Evolutionary conservation across 2,113 vertebrate genomes (phyloP).

Genomic region (Stictonetta naevosa): DNA sequence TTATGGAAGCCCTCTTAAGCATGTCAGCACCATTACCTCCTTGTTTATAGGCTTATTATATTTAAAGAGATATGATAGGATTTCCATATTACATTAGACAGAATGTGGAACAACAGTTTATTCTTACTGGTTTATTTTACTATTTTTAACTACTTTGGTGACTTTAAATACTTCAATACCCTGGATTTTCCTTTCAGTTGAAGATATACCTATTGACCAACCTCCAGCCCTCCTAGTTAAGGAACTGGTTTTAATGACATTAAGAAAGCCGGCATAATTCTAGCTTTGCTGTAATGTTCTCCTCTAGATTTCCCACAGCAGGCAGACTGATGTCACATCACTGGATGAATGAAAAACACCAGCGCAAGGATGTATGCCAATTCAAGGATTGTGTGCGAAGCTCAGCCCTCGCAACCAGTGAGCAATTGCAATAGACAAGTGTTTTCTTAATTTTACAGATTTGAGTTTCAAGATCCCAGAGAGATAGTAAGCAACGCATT

Average conservation of each 20-base stretch:
- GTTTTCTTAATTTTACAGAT: background rate
- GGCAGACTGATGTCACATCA: background rate
- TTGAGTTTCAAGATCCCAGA: background rate
- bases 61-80: background rate
- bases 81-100: slow-evolving; percentile 24
- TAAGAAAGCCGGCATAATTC: background rate
- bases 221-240: background rate
- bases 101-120: background rate
- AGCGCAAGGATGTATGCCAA: background rate
- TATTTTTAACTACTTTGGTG: background rate
- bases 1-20: slow-evolving; percentile 29
- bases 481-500: background rate
- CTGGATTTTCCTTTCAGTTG: background rate
- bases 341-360: background rate
- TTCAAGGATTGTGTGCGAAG: background rate
- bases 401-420: background rate
- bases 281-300: background rate
- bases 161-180: background rate
- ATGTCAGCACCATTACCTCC: slow-evolving; percentile 34
- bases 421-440: background rate
- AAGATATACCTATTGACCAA: background rate
- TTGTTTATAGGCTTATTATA: slow-evolving; percentile 15
- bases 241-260: background rate
- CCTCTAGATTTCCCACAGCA: background rate
- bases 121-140: slow-evolving; percentile 34